Conservation (phyloP, 2,797 vertebrate genomes). For the Meriones psammophilus region DNA sequence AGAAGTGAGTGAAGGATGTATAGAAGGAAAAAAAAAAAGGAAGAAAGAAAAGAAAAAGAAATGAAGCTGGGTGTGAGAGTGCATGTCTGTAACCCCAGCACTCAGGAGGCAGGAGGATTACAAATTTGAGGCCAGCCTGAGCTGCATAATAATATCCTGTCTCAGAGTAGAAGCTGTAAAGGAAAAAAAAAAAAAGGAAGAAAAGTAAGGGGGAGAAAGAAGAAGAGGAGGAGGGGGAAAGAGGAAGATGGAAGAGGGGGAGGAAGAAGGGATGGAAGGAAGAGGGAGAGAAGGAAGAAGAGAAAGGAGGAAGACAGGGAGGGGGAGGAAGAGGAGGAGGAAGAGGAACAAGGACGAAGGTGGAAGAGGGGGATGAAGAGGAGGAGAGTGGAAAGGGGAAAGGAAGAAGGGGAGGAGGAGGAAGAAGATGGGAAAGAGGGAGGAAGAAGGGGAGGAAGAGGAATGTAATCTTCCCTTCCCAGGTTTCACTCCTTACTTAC, state of each 20-base stretch:
- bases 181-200: neutral
- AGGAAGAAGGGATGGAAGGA: neutral
- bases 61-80: neutral
- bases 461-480: neutral
- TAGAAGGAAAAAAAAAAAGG: too few species aligned
- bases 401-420: neutral
- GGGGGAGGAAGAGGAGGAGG: fast-evolving
- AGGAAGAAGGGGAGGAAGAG: neutral
- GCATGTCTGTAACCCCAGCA: neutral
- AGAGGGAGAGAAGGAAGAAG: neutral
- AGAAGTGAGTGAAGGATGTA: too few species aligned
- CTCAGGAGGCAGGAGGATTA: neutral
- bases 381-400: neutral
- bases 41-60: neutral
- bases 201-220: neutral
- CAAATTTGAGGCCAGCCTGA: neutral
- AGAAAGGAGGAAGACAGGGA: too few species aligned
- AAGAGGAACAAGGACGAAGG: fast-evolving
- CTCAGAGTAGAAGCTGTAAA: neutral
- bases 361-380: neutral
- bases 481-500: neutral
- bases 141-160: neutral
- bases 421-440: fast-evolving
- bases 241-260: too few species aligned
- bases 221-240: too few species aligned